Base-by-base conservation (phyloP, 2,888 invertebrate species). In the Tineola bisselliella region DNA sequence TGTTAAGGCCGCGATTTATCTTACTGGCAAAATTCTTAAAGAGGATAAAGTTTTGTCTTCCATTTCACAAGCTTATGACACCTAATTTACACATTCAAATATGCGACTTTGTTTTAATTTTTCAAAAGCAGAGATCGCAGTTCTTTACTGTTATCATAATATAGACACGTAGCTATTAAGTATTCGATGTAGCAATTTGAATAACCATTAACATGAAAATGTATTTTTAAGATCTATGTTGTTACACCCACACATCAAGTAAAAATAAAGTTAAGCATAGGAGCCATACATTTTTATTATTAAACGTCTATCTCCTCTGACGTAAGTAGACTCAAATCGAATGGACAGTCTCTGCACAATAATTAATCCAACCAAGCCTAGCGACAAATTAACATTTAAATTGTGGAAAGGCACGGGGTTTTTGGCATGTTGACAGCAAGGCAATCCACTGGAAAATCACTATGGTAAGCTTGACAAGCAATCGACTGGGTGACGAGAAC, bases 321-420 rank as follows among this genome's bases (percentile, higher is more conserved):
- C 38, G 38, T 38, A 38, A 38, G 38, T 38, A 38, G 38, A 38
- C 38, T 38, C 38, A 10, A n/a, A 38, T n/a, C 3, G 38, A 38
- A 38, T 10, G 38, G 38, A 38, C 38, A 38, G 38, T n/a, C 38
- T 38, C 6, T 38, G 38, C 38, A 38, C 38, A 38, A 38, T 38
- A 38, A 38, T 38, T 38, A 38, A 38, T 38, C 38, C 38, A 19
- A 44, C 63, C 62, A 62, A 65, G 60, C 44, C 65, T 64, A 65
- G 65, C 68, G 66, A 67, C 65, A 73, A 75, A 81, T 81, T 81
- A 77, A 71, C 81, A 81, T 81, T 78, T 81, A 79, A 78, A 81
- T 81, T 77, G 77, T 76, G 65, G 60, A 67, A 68, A 69, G 72
- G 70, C 73, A 71, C 64, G 70, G 65, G 67, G 69, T 72, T 76